Evolutionary conservation across 2,888 invertebrate genomes (phyloP).

Genomic region (Polietes domitor): DNA sequence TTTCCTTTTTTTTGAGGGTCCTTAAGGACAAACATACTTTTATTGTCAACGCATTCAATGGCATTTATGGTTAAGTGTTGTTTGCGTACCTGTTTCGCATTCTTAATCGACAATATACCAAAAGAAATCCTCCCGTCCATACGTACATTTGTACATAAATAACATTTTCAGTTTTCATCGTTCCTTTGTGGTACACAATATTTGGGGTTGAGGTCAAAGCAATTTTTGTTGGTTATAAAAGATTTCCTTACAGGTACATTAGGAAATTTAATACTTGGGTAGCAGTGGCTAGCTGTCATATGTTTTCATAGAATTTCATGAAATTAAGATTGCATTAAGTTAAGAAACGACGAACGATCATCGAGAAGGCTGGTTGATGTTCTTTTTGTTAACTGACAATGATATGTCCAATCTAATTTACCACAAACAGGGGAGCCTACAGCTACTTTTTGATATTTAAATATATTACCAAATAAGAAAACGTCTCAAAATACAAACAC

Average conservation of each 20-base stretch:
- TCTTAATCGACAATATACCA: constrained; percentile 40
- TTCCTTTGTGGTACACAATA: background rate
- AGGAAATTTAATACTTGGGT: constrained; percentile 29
- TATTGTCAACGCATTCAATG: constrained; percentile 5
- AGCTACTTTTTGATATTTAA: too few species aligned
- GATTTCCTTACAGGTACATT: constrained; percentile 9
- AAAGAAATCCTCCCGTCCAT: background rate
- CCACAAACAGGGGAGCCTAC: too few species aligned
- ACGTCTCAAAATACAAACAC: too few species aligned
- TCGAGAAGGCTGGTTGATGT: background rate
- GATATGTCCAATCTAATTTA: constrained; percentile 1
- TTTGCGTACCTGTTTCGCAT: constrained; percentile 60
- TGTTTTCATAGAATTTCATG: constrained; percentile 5
- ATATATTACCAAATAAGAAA: too few species aligned
- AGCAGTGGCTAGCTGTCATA: background rate
- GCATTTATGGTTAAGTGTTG: constrained; percentile 44
- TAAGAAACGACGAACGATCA: background rate
- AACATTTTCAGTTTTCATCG: background rate
- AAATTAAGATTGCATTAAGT: constrained; percentile 1
- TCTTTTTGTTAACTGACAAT: background rate
- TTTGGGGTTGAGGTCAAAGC: constrained; percentile 4
- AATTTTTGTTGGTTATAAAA: background rate
- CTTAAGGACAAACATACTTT: constrained; percentile 38
- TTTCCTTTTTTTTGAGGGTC: constrained; percentile 14
- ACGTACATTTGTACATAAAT: too few species aligned